Base-by-base conservation (phyloP, 2,888 invertebrate species). In the Drosophila pseudotalamancana region DNA sequence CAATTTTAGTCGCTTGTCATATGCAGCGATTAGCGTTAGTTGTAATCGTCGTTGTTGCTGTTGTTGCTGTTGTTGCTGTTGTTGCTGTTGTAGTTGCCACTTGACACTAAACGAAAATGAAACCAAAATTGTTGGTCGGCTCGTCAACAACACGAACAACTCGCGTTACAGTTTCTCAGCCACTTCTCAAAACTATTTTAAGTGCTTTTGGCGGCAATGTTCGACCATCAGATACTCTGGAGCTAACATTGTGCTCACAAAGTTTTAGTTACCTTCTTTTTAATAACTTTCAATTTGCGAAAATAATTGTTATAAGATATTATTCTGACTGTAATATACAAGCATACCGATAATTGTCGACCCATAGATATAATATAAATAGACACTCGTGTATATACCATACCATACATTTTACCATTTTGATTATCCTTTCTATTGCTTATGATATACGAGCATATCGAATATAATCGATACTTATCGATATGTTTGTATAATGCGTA, bases 81-180 rank as follows among this genome's bases (percentile, higher is more conserved):
- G n/a, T 6, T 29, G 53, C 45, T 63, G 54, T 35, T 66, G 67
- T 50, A 68, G 65, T 45, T 80, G 69, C 57, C 77, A 87, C 87
- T 83, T 85, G 86, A 87, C 87, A 85, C 87, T 85, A 87, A 87
- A 81, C 87, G 82, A 74, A 81, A 81, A 76, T 69, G 85, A 81
- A 87, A 84, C 81, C 81, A 37, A 87, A 83, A 74, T 71, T 81
- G 78, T 67, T 61, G 70, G 75, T 54, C 59, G 56, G 55, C 69
- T 59, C 54, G 62, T 34, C 32, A 45, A 6, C 40, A 50, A 43
- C 40, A 49, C 51, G 14, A 57, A 40, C 25, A 57, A 42, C 31
- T 37, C 16, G 32, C 43, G 46, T 42, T 65, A 77, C 85, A 84
- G 78, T 84, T 87, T 67, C 63, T 56, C 71, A 66, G 67, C 23